Evolutionary conservation across 1,140 invertebrate species (phyloP), one percentile per base, ranked within the genome.

Genomic region (Branchinecta lynchi): DNA sequence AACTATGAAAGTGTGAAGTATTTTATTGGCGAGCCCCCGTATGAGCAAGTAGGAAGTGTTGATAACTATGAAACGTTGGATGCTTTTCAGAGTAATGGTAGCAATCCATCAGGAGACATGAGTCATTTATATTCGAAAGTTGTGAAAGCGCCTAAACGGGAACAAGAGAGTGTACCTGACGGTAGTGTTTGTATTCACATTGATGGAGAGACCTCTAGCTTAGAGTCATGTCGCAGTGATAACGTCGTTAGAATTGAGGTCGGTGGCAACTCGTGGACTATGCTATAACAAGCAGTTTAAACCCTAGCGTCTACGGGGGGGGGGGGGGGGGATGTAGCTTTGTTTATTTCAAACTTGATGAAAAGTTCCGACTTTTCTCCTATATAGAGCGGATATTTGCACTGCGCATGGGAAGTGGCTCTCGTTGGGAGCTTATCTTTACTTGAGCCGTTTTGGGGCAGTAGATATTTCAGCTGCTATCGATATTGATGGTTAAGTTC

Each of bases 1-100:
- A 60, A 60, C 6, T 60, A 60, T 60, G 51, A 60, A 60, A 60
- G 51, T 60, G 51, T 60, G 12, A 60, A 60, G 17, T 60, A 60
- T 60, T 60, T 60, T 60, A 60, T 60, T 15, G 51, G 51, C 17
- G 51, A 60, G 51, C 51, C 51, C 12, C 51, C 51, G 1, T 60
- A 60, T 20, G 51, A 60, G 51, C 51, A 60, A 20, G 12, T 60
- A 12, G 51, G 51, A 20, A 60, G 51, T 60, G 51, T 60, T 60
- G 17, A 60, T 20, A 60, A 60, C 17, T 60, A 60, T 6, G 51
- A 60, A 60, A 60, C 17, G 12, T 12, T 60, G 17, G 51, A 60
- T 60, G 51, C 1, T 20, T 15, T 60, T 60, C 51, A 12, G 12
- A 20, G 3, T 60, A 15, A 12, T 12, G 3, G 12, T 12, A 60